A percentile compares a stretch with the other conserved stretches of the same genome.
These are phyloP conservation scores for Manis crassicaudata DNA, from an alignment of 2,797 vertebrate species.

Conservation along the genomic window DNA sequence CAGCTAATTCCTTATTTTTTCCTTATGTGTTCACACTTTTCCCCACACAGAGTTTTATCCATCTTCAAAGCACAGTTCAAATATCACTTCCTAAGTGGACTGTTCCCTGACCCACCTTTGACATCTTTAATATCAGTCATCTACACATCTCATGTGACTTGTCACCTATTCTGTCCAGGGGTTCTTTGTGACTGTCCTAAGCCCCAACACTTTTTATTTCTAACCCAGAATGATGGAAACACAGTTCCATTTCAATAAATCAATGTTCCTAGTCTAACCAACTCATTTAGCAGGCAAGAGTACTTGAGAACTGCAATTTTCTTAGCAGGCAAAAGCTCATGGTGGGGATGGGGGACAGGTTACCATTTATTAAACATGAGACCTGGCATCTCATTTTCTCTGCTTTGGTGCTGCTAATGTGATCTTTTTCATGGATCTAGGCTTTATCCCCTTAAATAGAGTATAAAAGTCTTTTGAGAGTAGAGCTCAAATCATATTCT, in stretches of 20 bases:
- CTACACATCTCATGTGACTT: neutral
- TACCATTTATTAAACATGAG: neutral
- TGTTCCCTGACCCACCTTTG: neutral
- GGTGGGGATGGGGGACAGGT: neutral
- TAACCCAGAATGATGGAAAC: neutral
- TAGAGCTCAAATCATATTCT: neutral
- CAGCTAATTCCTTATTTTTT: neutral
- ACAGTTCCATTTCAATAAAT: neutral
- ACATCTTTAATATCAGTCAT: neutral
- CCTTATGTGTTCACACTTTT: neutral
- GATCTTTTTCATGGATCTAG: neutral
- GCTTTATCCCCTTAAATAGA: neutral
- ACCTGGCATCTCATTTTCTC: neutral
- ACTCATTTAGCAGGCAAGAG: neutral
- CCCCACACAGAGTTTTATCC: neutral
- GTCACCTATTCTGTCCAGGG: neutral
- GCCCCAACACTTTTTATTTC: slow-evolving; percentile 13
- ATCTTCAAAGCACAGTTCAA: slow-evolving; percentile 20
- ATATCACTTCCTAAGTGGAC: neutral
- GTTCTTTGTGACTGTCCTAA: neutral
- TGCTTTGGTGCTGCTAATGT: neutral
- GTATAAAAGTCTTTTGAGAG: neutral
- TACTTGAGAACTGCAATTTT: neutral
- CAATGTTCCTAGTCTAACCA: neutral
- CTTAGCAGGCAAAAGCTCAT: neutral